Evolutionary conservation across 1,140 invertebrate genomes (phyloP), one percentile per base, ranked within the genome.

Genomic region (Brachionus plicatilis): DNA sequence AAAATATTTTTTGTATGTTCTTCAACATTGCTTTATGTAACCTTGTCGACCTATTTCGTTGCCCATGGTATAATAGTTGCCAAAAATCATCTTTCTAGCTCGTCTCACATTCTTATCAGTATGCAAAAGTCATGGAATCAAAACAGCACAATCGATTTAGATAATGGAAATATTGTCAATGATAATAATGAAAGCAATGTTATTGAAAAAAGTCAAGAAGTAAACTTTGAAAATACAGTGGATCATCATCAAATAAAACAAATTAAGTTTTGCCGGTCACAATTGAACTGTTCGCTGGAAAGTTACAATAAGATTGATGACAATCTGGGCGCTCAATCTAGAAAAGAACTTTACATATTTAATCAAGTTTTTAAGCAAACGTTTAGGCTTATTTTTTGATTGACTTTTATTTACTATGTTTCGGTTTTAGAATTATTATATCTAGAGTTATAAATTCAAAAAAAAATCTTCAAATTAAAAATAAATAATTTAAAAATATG

Each of bases 1-100:
- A 60, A 82, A 68, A 29, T 68, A 45, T 65, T 82, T 43, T 60
- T 68, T 41, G 41, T 65, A 4, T 82, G 79, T 14, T 65, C 79
- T 5, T 82, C 65, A 65, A 82, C 79, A 8, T 68, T 82, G 33
- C 0, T 82, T 7, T 82, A 82, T 41, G 53, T 82, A 12, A 82
- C 79, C 20, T 41, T 82, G 33, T 82, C 79, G n/a, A 68, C 79
- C 17, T 82, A 68, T 60, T 27, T 82, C 8, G 50, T 60, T 29
- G 56, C 56, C 20, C 65, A 33, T 41, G 41, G 79, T 37, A 45
- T 82, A 27, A 29, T 76, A 12, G 11, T 76, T 29, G 33, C 50
- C 20, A 76, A 50, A 76, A 76, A 76, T 76, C n/a, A 24, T 9
- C 47, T 76, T 11, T 12, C 24, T 3, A 47, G 24, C 17, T 14